Evolutionary conservation across 2,888 invertebrate species (phyloP), one percentile per base, ranked within the genome.

Genomic region (Platycheirus rosarum): DNA sequence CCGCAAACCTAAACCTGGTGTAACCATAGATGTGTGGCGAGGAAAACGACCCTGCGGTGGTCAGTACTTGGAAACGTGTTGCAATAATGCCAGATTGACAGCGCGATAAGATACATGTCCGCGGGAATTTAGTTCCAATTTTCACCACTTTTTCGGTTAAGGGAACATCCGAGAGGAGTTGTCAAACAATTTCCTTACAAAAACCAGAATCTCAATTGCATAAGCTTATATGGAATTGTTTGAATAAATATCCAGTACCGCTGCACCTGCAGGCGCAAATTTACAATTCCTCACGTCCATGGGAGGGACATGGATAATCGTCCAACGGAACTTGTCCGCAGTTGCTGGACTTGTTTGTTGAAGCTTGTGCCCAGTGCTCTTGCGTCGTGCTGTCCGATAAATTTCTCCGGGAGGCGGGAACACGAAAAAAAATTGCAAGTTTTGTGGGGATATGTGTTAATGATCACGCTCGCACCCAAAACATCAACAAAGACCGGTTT

Each of bases 361-460:
- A 53, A 29, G 42, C 42, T 16, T 35, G 26, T 29, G 7, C 11
- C 16, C 16, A 35, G 11, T 4, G 18, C 14, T 18, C 55, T 37
- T 69, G 57, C 69, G n/a, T 26, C 37, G 37, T 55, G 53, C 42
- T 66, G 37, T 32, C 32, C 20, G 35, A 23, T 49, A 35, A 51
- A 32, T 51, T 37, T 16, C 40, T 14, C 37, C 44, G 51, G 9
- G 42, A 13, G 49, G 23, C 32, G 37, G 51, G 13, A 63, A 73
- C 51, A 63, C 51, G 49, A 76, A 62, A 76, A 62, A 66, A 76
- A 71, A 76, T 71, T 71, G 71, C 82, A 57, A 82, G 44, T 77
- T n/a, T 77, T 77, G 71, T 73, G 77, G 77, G 71, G 82, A 82
- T 77, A 82, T 82, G 77, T 82, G 82, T 77, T 82, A 82, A 77